These are phyloP conservation scores for Rattus rattus DNA, from an alignment of 2,113 vertebrate genomes.

Conservation along the genomic window DNA sequence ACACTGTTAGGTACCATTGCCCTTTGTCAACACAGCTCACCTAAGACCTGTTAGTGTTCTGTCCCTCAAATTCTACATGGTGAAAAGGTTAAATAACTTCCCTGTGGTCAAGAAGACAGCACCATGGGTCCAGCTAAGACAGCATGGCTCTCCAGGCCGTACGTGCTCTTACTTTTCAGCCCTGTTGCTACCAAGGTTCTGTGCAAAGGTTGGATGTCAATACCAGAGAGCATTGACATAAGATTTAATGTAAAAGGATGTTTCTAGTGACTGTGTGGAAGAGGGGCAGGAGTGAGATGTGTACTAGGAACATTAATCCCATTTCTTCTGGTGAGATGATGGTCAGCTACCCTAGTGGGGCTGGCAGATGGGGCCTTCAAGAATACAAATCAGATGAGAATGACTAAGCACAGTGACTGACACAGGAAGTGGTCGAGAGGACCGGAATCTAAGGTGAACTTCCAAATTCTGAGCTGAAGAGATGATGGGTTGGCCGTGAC, in stretches of 20 bases:
- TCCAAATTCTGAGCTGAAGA: not conserved
- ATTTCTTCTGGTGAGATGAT: not conserved
- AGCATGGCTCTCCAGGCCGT: not conserved
- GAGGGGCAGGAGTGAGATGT: not conserved
- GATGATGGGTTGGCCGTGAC: not conserved
- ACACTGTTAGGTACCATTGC: not conserved
- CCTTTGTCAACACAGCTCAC: not conserved
- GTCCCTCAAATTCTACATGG: not conserved
- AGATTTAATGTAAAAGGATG: slow-evolving; percentile 15
- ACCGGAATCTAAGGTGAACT: not conserved
- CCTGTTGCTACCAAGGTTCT: not conserved
- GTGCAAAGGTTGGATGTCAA: not conserved
- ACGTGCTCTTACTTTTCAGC: not conserved
- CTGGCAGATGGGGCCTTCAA: not conserved
- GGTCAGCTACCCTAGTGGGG: not conserved
- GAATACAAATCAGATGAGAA: not conserved
- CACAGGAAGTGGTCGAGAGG: not conserved
- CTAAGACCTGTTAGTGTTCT: not conserved
- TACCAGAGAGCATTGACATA: not conserved
- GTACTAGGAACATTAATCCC: not conserved
- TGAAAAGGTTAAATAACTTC: slow-evolving; percentile 7
- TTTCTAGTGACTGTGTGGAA: not conserved
- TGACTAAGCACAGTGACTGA: not conserved
- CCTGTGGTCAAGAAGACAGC: not conserved
- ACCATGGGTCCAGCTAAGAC: not conserved